Percentiles rank a stretch among this genome's conserved stretches.
phyloP scores from a whole-genome alignment of 2,113 vertebrate genomes.

The Rhinoderma darwinii region DNA sequence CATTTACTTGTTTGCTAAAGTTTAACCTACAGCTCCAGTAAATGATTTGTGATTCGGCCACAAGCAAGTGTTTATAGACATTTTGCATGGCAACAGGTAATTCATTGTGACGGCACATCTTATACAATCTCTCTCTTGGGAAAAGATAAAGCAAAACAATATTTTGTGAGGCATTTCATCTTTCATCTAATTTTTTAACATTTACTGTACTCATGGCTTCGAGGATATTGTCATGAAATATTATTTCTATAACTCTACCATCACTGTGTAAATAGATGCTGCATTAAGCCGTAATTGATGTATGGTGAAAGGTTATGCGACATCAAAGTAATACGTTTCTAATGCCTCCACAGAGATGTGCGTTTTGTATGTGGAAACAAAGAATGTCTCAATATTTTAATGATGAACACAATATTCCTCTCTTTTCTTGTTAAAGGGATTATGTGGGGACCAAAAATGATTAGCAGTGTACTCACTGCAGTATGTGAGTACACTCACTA shows the following conservation, averaged over 20 bases:
- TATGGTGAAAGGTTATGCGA: conserved; percentile 24
- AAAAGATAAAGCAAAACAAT: conserved; percentile 17
- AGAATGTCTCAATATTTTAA: neutral
- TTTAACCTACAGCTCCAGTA: neutral
- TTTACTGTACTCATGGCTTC: conserved; percentile 35
- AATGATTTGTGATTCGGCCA: neutral
- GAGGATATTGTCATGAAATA: conserved; percentile 19
- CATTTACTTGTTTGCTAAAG: neutral
- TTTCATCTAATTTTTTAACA: conserved; percentile 50
- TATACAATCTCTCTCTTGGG: conserved; percentile 1
- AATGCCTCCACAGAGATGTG: neutral
- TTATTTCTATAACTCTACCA: conserved; percentile 24
- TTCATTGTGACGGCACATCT: conserved; percentile 15
- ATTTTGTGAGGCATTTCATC: conserved; percentile 5
- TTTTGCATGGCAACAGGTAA: neutral
- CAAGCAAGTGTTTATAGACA: neutral
- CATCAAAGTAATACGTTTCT: conserved; percentile 14
- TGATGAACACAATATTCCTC: neutral
- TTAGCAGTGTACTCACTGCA: too few relatives aligned
- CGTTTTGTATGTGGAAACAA: conserved; percentile 29
- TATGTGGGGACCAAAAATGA: too few relatives aligned
- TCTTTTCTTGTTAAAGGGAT: neutral
- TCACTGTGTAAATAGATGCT: conserved; percentile 36
- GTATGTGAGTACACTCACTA: too few relatives aligned
- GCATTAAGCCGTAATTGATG: conserved; percentile 47